Evolutionary conservation across 2,888 invertebrate genomes (phyloP).

Genomic region (Melanotus villosus): DNA sequence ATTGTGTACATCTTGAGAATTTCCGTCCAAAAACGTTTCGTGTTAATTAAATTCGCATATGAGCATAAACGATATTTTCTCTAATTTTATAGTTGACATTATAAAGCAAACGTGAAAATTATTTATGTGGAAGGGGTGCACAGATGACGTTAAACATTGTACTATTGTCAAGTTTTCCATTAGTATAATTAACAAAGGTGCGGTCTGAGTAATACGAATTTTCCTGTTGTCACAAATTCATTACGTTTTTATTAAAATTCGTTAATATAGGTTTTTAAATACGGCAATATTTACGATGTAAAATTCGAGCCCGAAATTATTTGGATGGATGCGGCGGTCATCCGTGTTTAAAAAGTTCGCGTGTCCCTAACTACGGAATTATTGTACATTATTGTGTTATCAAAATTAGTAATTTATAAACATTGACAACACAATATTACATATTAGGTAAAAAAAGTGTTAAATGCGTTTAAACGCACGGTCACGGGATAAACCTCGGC

Average conservation of each 20-base stretch:
- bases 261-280: constrained; percentile 5
- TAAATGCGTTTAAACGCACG: constrained; percentile 46
- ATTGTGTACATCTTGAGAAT: no score
- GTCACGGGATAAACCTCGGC: constrained; percentile 48
- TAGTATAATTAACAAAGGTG: constrained; percentile 42
- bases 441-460: constrained; percentile 44
- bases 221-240: constrained; percentile 35
- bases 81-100: constrained; percentile 17
- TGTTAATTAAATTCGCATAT: background rate
- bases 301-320: background rate
- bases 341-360: constrained; percentile 19
- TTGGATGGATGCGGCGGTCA: background rate
- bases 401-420: constrained; percentile 44
- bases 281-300: background rate
- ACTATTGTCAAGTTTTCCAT: constrained; percentile 35
- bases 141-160: constrained; percentile 27
- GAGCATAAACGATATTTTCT: background rate
- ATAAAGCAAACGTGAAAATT: constrained; percentile 6
- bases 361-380: constrained; percentile 25
- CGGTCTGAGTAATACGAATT: constrained; percentile 34
- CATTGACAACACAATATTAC: constrained; percentile 44
- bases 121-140: constrained; percentile 24
- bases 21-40: no score
- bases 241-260: constrained; percentile 36
- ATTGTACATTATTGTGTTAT: constrained; percentile 36